Evolutionary conservation across 2,113 vertebrate species (phyloP), one percentile per base, ranked within the genome.

Genomic region (Urocitellus parryii): DNA sequence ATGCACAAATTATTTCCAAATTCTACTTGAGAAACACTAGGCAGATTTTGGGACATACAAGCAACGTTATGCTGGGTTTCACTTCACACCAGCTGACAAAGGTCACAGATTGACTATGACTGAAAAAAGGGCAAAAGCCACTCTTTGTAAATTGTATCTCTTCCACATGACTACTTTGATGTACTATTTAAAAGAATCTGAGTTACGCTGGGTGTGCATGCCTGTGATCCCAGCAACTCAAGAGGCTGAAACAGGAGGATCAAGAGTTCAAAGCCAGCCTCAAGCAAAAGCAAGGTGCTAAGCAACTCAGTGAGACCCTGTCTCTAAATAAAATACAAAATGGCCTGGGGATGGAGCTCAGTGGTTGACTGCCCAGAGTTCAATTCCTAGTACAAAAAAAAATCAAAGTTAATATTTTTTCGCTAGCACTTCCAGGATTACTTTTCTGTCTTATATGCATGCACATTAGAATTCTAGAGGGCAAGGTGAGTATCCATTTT

Each of bases 1-100:
- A 94, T 74, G 34, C 94, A 88, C 37, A 89, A n/a, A 93, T 7
- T 45, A 53, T 88, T 72, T n/a, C 27, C 65, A 88, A 94, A 88
- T 88, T 94, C 68, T 85, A 85, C 11, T 32, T 90, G 56, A 79
- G 78, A 92, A 82, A 45, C 32, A 65, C 4, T 4, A 85, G 42
- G 86, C 32, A 87, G 72, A 87, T 56, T 86, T 79, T 8, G 70
- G 83, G 42, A 90, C 48, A 81, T 5, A 32, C 8, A 34, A 27
- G n/a, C 24, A 68, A 51, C 42, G 61, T 67, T 78, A 61, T 20
- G 39, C 48, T 92, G 13, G 18, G 48, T 74, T 83, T 92, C 73
- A 74, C 76, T 83, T 92, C 73, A 74, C 76, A 42, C 9, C 10
- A 90, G 14, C 20, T 51, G n/a, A 88, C 29, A 73, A 88, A 93